Conservation (phyloP, 2,113 vertebrate species). For the Crypturellus undulatus region DNA sequence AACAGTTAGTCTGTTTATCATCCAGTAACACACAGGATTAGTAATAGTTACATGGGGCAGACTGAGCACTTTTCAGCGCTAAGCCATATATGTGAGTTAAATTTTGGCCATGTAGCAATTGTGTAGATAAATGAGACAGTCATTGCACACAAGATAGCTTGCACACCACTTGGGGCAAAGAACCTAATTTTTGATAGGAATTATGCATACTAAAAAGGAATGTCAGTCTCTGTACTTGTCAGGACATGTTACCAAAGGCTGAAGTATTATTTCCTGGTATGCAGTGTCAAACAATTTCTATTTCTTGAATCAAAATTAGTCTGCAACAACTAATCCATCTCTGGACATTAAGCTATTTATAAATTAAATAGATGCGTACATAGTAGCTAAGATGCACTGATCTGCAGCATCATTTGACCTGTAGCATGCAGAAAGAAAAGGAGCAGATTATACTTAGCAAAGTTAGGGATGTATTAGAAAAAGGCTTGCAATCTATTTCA, state of each 20-base stretch:
- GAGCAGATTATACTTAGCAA: neutral
- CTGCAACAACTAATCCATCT: neutral
- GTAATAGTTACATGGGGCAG: neutral
- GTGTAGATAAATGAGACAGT: constrained; percentile 7
- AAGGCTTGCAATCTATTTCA: neutral
- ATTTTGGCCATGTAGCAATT: neutral
- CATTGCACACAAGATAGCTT: constrained; percentile 2
- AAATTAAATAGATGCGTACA: neutral
- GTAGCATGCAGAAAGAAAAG: neutral
- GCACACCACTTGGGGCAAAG: neutral
- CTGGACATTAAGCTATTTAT: neutral
- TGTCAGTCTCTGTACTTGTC: neutral
- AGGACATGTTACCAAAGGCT: constrained; percentile 45
- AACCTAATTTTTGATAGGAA: neutral
- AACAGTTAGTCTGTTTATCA: neutral
- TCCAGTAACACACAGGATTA: neutral
- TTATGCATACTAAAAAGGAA: constrained; percentile 23
- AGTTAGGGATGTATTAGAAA: neutral
- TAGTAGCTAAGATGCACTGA: neutral
- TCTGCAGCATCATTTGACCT: neutral
- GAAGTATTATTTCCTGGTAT: neutral
- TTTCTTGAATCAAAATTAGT: neutral
- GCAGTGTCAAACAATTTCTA: neutral
- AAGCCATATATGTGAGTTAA: neutral
- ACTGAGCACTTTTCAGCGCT: neutral